Evolutionary conservation across 2,888 invertebrate genomes (phyloP).

Genomic region (Melolontha melolontha): DNA sequence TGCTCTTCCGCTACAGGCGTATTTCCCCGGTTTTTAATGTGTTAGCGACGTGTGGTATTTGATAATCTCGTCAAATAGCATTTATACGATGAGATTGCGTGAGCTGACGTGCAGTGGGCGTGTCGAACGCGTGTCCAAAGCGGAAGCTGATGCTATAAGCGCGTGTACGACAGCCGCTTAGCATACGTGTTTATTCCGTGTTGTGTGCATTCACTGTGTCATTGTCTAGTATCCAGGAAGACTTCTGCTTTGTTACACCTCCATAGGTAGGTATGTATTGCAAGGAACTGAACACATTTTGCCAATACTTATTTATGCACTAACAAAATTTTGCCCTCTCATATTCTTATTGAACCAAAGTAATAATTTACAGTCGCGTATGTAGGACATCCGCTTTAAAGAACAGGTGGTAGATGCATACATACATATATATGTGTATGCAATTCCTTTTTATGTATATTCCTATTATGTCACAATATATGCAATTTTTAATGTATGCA

Average conservation of each 20-base stretch:
- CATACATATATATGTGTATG: not conserved
- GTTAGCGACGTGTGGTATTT: slow-evolving; percentile 18
- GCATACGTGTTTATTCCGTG: slow-evolving; percentile 42
- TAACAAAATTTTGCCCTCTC: slow-evolving; percentile 11
- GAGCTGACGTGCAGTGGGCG: slow-evolving; percentile 52
- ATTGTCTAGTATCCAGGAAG: slow-evolving; percentile 13
- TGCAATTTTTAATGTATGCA: too few relatives aligned
- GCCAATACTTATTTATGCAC: slow-evolving; percentile 16
- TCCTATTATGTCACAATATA: too few relatives aligned
- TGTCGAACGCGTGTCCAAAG: slow-evolving; percentile 57
- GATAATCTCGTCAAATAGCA: slow-evolving; percentile 40
- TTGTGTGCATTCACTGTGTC: slow-evolving; percentile 12
- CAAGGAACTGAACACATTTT: slow-evolving; percentile 8
- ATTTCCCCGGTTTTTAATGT: slow-evolving; percentile 20
- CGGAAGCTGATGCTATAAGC: slow-evolving; percentile 56
- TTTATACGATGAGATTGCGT: slow-evolving; percentile 40
- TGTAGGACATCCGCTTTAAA: slow-evolving; percentile 32
- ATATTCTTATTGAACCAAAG: slow-evolving; percentile 29
- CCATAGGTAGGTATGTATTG: not conserved
- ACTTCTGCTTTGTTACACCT: slow-evolving; percentile 26
- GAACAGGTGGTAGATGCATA: slow-evolving; percentile 34
- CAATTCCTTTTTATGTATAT: too few relatives aligned
- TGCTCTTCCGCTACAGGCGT: slow-evolving; percentile 3
- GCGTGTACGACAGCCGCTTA: slow-evolving; percentile 59
- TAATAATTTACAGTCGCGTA: slow-evolving; percentile 32